A percentile compares a stretch with the other conserved stretches of the same genome.
These are phyloP conservation scores for Exephanes ischioxanthus DNA, from an alignment of 2,888 invertebrate species.

Conservation along the genomic window DNA sequence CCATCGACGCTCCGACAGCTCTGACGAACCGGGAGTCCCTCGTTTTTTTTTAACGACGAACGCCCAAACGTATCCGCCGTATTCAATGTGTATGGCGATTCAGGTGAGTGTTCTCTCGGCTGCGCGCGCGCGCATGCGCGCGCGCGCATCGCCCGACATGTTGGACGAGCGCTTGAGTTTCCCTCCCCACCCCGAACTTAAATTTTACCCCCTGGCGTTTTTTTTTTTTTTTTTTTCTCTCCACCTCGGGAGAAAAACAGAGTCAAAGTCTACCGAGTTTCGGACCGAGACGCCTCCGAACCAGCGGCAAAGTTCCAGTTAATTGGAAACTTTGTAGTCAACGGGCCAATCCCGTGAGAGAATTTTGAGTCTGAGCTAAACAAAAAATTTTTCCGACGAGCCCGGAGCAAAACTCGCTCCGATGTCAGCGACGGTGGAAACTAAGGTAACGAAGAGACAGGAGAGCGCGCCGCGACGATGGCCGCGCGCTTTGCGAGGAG, in stretches of 20 bases:
- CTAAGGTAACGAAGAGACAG: neutral
- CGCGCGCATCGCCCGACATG: neutral
- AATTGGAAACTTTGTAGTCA: too few relatives aligned
- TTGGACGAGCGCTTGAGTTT: too few relatives aligned
- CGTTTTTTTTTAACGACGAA: constrained; percentile 82
- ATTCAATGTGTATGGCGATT: constrained; percentile 95
- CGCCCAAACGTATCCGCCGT: constrained; percentile 86
- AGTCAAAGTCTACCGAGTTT: too few relatives aligned
- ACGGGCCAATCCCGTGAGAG: too few relatives aligned
- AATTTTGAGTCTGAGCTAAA: too few relatives aligned
- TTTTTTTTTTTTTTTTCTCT: neutral
- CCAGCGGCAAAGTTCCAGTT: too few relatives aligned
- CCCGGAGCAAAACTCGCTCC: too few relatives aligned
- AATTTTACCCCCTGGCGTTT: neutral
- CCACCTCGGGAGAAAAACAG: too few relatives aligned
- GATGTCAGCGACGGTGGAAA: too few relatives aligned
- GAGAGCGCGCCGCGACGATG: constrained; percentile 1
- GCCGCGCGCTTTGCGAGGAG: neutral
- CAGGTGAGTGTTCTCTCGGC: constrained; percentile 87
- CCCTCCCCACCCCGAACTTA: too few relatives aligned
- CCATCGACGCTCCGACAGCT: constrained; percentile 46
- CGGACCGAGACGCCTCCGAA: too few relatives aligned
- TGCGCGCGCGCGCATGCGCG: neutral
- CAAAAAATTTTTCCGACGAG: too few relatives aligned
- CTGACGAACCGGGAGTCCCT: constrained; percentile 77